A percentile compares a stretch with the other conserved stretches of the same genome.
These are phyloP conservation scores for Hirtodrosophila alboralis DNA, from an alignment of 2,888 invertebrate species.

Conservation along the genomic window DNA sequence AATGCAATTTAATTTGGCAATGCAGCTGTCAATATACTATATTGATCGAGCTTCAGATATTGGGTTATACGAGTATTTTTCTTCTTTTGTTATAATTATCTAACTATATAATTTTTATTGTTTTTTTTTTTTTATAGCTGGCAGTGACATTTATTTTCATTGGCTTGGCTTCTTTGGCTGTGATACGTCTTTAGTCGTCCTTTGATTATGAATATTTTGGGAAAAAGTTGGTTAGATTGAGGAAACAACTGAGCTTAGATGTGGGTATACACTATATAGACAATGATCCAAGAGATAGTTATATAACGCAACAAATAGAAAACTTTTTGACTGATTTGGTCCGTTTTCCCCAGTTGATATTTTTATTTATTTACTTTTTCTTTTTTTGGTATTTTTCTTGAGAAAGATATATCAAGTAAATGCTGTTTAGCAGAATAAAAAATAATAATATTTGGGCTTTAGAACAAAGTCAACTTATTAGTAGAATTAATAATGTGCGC, in stretches of 20 bases:
- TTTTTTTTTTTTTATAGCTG: conserved; percentile 32
- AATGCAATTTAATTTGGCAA: conserved; percentile 32
- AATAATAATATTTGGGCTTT: conserved; percentile 13
- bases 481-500: conserved; percentile 50
- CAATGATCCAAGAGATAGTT: too few species aligned
- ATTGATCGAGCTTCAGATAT: too few species aligned
- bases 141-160: conserved; percentile 63
- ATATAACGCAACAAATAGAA: conserved; percentile 18
- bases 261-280: too few species aligned
- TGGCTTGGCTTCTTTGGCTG: conserved; percentile 64
- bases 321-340: conserved; percentile 44
- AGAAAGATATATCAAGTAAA: conserved; percentile 17
- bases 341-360: conserved; percentile 45
- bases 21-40: conserved; percentile 29
- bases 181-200: conserved; percentile 36
- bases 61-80: conserved; percentile 3
- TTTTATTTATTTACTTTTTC: too few species aligned
- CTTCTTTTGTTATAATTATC: conserved; percentile 11
- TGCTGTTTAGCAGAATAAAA: conserved; percentile 11
- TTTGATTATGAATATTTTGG: conserved; percentile 2
- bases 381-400: too few species aligned
- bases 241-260: not conserved
- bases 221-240: not conserved
- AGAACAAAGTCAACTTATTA: conserved; percentile 1
- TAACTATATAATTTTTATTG: conserved; percentile 23